A percentile compares a stretch with the other conserved stretches of the same genome.
phyloP scores from a whole-genome alignment of 2,113 vertebrate species.

The Zosterops borbonicus region DNA sequence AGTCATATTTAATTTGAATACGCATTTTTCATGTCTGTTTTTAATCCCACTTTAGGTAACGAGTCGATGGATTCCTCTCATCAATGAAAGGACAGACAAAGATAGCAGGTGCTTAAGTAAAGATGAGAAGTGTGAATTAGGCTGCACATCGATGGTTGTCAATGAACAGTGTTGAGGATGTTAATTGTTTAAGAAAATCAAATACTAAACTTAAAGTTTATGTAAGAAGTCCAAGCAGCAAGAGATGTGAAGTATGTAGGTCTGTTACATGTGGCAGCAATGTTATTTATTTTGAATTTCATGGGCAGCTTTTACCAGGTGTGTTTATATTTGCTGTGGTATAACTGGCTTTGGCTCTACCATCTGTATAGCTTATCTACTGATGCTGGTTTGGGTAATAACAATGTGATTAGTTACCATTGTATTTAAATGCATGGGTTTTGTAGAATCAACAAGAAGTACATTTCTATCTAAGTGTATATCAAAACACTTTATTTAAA shows the following conservation, averaged over 20 bases:
- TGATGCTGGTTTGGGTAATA: background rate
- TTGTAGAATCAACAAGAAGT: background rate
- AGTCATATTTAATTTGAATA: background rate
- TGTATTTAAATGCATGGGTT: background rate
- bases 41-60: constrained; percentile 83
- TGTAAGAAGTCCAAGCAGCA: constrained; percentile 43
- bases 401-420: background rate
- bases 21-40: constrained; percentile 2
- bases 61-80: constrained; percentile 98
- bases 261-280: constrained; percentile 10
- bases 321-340: background rate
- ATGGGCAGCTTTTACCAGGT: constrained; percentile 4
- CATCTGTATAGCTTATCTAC: background rate
- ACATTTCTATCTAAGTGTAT: background rate
- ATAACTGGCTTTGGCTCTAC: background rate
- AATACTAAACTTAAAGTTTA: constrained; percentile 45
- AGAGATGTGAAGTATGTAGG: constrained; percentile 34
- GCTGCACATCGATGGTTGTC: constrained; percentile 18
- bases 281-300: constrained; percentile 16
- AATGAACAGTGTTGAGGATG: constrained; percentile 10
- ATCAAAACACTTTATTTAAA: background rate
- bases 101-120: constrained; percentile 89
- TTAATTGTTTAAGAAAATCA: constrained; percentile 37
- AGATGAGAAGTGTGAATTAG: constrained; percentile 41
- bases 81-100: constrained; percentile 97